phyloP scores from a whole-genome alignment of 2,797 vertebrate genomes.

The Octomys mimax region DNA sequence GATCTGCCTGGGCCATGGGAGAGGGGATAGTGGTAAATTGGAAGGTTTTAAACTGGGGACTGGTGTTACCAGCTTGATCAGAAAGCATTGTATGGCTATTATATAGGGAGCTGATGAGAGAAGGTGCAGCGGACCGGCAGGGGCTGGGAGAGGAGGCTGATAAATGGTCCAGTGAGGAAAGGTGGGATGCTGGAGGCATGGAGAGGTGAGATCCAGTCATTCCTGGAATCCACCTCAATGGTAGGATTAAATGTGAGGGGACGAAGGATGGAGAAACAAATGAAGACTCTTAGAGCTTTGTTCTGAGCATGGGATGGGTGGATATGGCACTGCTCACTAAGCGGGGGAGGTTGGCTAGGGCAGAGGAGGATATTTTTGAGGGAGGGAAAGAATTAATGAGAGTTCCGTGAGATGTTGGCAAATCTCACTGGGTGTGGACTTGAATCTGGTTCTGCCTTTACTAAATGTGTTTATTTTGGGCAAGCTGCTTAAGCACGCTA shows the following conservation, averaged over 20 bases:
- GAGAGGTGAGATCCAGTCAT: neutral
- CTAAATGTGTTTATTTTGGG: neutral
- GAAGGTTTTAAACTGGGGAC: conserved; percentile 14
- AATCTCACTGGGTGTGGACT: neutral
- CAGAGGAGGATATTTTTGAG: neutral
- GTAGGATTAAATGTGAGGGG: neutral
- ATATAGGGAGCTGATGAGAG: neutral
- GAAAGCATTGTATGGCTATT: neutral
- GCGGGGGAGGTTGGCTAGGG: neutral
- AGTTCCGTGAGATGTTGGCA: neutral
- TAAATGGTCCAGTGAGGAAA: neutral
- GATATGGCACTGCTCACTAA: neutral
- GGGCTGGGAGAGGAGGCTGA: neutral
- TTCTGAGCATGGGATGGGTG: neutral
- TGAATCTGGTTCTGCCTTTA: neutral
- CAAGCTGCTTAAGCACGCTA: neutral
- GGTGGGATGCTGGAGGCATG: neutral
- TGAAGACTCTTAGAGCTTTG: neutral
- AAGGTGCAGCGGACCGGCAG: neutral
- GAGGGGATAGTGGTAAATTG: neutral
- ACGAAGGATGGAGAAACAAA: neutral
- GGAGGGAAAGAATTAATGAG: neutral
- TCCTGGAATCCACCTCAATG: neutral
- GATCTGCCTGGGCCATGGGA: neutral
- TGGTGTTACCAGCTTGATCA: neutral